Percentiles rank a stretch among this genome's conserved stretches.
phyloP scores from a whole-genome alignment of 2,113 vertebrate species.

The Gobio gobio region DNA sequence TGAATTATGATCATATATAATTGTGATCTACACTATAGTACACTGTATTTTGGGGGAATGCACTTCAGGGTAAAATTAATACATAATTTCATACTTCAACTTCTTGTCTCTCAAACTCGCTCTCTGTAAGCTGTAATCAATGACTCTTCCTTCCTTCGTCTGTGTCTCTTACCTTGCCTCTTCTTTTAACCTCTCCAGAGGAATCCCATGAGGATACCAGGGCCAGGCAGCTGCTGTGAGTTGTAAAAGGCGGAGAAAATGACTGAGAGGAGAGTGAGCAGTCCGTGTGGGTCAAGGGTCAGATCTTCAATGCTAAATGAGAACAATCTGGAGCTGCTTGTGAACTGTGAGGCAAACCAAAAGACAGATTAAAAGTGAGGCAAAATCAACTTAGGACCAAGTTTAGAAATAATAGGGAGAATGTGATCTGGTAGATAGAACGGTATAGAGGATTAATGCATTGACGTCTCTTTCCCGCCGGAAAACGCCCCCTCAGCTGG shows the following conservation, averaged over 20 bases:
- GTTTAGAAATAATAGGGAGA: neutral
- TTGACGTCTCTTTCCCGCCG: too few species aligned
- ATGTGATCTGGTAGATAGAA: slow-evolving; percentile 44
- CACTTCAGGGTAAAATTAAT: too few species aligned
- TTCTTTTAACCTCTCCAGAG: slow-evolving; percentile 39
- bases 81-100: neutral
- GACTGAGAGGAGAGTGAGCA: slow-evolving; percentile 54
- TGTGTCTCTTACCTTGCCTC: slow-evolving; percentile 9
- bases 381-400: slow-evolving; percentile 2
- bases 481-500: too few species aligned
- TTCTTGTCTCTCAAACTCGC: neutral
- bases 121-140: neutral
- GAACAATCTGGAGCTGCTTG: slow-evolving; percentile 73
- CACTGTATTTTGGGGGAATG: too few species aligned
- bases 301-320: slow-evolving; percentile 65
- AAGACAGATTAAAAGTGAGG: slow-evolving; percentile 26
- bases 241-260: slow-evolving; percentile 62
- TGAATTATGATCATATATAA: neutral
- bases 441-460: neutral
- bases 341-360: slow-evolving; percentile 54
- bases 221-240: slow-evolving; percentile 73
- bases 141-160: neutral
- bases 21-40: neutral
- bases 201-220: slow-evolving; percentile 68
- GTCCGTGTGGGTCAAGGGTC: slow-evolving; percentile 64